Conservation (phyloP, 2,888 invertebrate species). For the Abrostola triplasia region DNA sequence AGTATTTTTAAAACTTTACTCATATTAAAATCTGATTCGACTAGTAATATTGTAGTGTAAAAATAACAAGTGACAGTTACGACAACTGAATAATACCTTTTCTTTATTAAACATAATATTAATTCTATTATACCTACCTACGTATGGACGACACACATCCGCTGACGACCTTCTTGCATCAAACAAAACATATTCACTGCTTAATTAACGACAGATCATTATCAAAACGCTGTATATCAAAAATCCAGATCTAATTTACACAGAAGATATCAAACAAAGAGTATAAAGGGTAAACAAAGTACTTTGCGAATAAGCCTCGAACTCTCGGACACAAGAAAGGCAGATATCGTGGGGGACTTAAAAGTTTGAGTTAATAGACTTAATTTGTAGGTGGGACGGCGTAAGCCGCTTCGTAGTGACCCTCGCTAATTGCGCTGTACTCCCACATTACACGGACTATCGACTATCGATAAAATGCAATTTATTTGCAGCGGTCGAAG, state of each 20-base stretch:
- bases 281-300: slow-evolving; percentile 79
- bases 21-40: no score
- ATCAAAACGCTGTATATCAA: slow-evolving; percentile 61
- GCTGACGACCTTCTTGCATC: neutral
- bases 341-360: slow-evolving; percentile 86
- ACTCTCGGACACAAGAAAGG: slow-evolving; percentile 84
- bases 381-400: slow-evolving; percentile 84
- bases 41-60: no score
- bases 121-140: no score
- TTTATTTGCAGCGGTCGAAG: slow-evolving; percentile 49
- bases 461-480: slow-evolving; percentile 70
- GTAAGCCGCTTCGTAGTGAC: slow-evolving; percentile 84
- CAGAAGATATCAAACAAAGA: slow-evolving; percentile 81
- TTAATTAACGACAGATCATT: slow-evolving; percentile 55
- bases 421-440: slow-evolving; percentile 71
- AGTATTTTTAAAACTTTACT: no score
- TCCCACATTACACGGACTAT: slow-evolving; percentile 54
- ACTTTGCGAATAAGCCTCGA: slow-evolving; percentile 86
- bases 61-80: no score
- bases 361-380: slow-evolving; percentile 87
- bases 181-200: slow-evolving; percentile 26
- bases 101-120: no score
- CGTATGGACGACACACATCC: no score
- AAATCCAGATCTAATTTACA: slow-evolving; percentile 67
- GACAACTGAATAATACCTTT: no score